Conservation (phyloP, 2,888 invertebrate species). For the Megastigmus dorsalis region DNA sequence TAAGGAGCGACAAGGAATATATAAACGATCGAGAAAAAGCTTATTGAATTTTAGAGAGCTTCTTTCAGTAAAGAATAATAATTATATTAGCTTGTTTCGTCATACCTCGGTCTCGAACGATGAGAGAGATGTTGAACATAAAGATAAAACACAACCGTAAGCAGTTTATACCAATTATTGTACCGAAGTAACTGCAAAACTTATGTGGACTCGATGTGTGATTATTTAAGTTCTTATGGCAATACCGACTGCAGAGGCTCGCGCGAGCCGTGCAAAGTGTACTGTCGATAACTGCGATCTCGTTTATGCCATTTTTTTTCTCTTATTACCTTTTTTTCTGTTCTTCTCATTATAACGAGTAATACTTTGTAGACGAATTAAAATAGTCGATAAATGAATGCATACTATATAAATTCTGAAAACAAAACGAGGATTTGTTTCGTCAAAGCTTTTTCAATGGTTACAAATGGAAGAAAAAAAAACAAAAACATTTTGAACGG, state of each 20-base stretch:
- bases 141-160: conserved; percentile 28
- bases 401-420: conserved; percentile 9
- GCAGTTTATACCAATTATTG: conserved; percentile 37
- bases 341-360: conserved; percentile 20
- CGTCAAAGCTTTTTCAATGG: conserved; percentile 11
- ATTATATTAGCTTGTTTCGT: conserved; percentile 42
- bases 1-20: neutral
- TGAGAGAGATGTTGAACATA: conserved; percentile 35
- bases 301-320: conserved; percentile 66
- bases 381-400: conserved; percentile 19
- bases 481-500: conserved; percentile 33
- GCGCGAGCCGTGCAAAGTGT: neutral
- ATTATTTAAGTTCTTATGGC: conserved; percentile 46
- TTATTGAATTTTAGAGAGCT: conserved; percentile 29
- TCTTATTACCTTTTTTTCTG: conserved; percentile 29
- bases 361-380: conserved; percentile 25
- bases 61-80: conserved; percentile 17
- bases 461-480: too few relatives aligned
- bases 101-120: conserved; percentile 37
- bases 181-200: conserved; percentile 39
- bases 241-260: conserved; percentile 24
- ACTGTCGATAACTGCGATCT: conserved; percentile 63
- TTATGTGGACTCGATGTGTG: conserved; percentile 48
- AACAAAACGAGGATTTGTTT: conserved; percentile 16
- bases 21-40: conserved; percentile 19